Evolutionary conservation across 2,888 invertebrate genomes (phyloP).

Genomic region (Morinoia aosen): DNA sequence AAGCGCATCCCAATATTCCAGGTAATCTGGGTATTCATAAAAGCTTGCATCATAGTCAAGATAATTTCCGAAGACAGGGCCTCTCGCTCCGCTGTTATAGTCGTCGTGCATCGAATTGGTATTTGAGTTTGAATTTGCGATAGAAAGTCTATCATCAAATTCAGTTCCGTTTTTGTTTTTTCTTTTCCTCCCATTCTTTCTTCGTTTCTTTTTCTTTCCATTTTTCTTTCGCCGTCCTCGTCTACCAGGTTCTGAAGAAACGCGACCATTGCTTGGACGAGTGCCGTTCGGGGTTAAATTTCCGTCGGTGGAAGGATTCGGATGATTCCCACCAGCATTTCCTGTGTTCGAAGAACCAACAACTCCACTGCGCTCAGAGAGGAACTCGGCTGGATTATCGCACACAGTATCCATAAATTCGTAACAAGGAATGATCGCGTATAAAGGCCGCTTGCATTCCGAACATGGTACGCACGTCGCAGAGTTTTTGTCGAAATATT

Average conservation of each 20-base stretch:
- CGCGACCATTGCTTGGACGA: background rate
- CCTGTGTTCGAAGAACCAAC: background rate
- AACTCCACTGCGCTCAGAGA: background rate
- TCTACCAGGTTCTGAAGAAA: background rate
- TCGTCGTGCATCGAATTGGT: background rate
- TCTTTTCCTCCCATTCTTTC: background rate
- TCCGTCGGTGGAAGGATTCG: background rate
- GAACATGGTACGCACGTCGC: background rate
- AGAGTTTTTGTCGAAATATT: background rate
- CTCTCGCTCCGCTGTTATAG: background rate
- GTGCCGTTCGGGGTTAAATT: background rate
- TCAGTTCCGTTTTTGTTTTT: background rate
- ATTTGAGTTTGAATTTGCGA: background rate
- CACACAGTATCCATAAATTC: conserved; percentile 18
- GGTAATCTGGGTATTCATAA: background rate
- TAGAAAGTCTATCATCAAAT: background rate
- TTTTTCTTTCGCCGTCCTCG: background rate
- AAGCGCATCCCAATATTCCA: background rate
- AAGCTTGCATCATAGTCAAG: background rate
- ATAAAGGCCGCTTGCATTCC: background rate
- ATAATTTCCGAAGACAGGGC: background rate
- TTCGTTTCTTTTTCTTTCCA: background rate
- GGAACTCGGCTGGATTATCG: conserved; percentile 7
- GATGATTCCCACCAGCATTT: background rate
- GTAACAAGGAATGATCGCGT: conserved; percentile 1